These are phyloP conservation scores for Palythoa heliodiscus DNA, from an alignment of 92 coral and sea anemone species.

Conservation along the genomic window DNA sequence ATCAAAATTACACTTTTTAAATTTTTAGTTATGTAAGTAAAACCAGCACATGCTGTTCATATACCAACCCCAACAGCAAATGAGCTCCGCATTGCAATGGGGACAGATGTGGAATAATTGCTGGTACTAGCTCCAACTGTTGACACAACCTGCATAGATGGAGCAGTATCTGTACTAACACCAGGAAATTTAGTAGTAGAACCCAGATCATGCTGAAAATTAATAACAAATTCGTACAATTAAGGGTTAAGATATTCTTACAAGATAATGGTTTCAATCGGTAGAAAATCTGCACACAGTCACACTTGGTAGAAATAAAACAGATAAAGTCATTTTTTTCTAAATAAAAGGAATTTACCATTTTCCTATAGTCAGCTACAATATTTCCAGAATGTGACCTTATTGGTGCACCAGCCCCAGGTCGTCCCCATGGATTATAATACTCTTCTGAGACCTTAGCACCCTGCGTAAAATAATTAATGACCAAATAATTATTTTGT, in stretches of 20 bases:
- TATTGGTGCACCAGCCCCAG: slow-evolving; percentile 88
- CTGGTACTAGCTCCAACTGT: slow-evolving; percentile 54
- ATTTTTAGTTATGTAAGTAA: too few species aligned
- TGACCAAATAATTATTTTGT: too few species aligned
- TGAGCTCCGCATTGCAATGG: slow-evolving; percentile 90
- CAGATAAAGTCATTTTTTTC: not conserved
- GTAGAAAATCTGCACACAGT: not conserved
- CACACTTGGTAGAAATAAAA: not conserved
- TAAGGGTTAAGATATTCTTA: not conserved
- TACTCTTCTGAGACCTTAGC: slow-evolving; percentile 56
- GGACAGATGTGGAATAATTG: slow-evolving; percentile 54
- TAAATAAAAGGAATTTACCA: slow-evolving; percentile 47
- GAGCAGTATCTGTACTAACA: not conserved
- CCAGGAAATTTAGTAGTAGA: not conserved
- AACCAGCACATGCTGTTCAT: not conserved
- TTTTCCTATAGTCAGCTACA: slow-evolving; percentile 75
- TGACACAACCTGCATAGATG: slow-evolving; percentile 29
- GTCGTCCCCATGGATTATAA: slow-evolving; percentile 83
- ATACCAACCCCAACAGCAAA: slow-evolving; percentile 89
- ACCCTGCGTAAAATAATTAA: not conserved
- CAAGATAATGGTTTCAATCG: too few species aligned
- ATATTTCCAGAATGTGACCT: slow-evolving; percentile 84
- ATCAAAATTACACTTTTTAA: too few species aligned
- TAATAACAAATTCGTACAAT: not conserved
- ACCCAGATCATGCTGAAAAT: slow-evolving; percentile 27